These are phyloP conservation scores for Heliothis subflexa DNA, from an alignment of 1,140 invertebrate genomes.

Conservation along the genomic window DNA sequence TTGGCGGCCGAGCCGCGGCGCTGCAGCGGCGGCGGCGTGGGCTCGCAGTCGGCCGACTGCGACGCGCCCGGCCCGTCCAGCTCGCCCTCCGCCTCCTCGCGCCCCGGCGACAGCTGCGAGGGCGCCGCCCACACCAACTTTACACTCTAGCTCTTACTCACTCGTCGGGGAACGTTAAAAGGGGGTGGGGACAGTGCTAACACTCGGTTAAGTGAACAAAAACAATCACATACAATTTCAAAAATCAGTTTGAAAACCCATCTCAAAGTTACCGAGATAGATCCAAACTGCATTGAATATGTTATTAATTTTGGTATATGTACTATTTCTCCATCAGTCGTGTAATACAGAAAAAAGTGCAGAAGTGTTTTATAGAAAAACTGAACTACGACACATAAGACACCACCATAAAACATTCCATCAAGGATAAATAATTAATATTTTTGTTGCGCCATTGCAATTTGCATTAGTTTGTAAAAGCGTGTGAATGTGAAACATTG, in stretches of 20 bases:
- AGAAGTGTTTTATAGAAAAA: not conserved
- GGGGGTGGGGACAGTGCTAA: not conserved
- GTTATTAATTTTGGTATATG: too few species aligned
- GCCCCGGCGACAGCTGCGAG: slow-evolving; percentile 91
- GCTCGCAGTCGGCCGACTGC: slow-evolving; percentile 97
- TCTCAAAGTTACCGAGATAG: too few species aligned
- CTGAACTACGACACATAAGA: not conserved
- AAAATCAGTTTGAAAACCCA: too few species aligned
- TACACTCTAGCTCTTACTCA: slow-evolving; percentile 44
- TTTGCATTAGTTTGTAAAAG: slow-evolving; percentile 28
- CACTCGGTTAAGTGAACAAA: not conserved
- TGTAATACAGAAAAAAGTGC: not conserved
- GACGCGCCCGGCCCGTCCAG: slow-evolving; percentile 93
- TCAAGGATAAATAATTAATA: not conserved
- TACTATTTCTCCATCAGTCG: too few species aligned
- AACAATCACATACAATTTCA: too few species aligned
- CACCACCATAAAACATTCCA: slow-evolving; percentile 4
- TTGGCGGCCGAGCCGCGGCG: slow-evolving; percentile 96
- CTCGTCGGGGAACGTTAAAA: not conserved
- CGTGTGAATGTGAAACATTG: slow-evolving; percentile 37
- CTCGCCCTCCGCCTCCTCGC: slow-evolving; percentile 91
- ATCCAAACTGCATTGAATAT: too few species aligned
- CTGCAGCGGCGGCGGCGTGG: slow-evolving; percentile 95
- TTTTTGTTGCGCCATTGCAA: slow-evolving; percentile 8
- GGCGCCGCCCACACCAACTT: slow-evolving; percentile 47